Evolutionary conservation across 2,113 vertebrate genomes (phyloP).

Genomic region (Cichladusa arquata): DNA sequence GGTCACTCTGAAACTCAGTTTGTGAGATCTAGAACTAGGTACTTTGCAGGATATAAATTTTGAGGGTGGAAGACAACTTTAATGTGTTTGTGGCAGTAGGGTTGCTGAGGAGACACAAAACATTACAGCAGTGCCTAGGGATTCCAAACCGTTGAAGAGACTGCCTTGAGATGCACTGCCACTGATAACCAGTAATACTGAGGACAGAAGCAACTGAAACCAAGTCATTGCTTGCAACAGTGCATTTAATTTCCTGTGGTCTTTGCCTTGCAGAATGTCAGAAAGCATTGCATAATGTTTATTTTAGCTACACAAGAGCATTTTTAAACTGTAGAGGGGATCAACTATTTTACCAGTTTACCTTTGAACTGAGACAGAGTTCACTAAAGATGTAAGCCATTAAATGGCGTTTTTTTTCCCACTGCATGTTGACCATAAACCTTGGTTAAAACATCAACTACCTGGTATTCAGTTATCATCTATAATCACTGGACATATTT

Average conservation of each 20-base stretch:
- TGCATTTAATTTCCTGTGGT: background rate
- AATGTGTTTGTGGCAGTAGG: background rate
- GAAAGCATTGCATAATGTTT: background rate
- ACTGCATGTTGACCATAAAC: rapidly evolving
- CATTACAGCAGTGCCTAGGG: background rate
- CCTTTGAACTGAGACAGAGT: background rate
- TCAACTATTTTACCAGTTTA: background rate
- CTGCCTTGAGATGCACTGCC: background rate
- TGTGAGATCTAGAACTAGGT: background rate
- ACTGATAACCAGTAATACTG: background rate
- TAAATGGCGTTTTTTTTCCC: background rate
- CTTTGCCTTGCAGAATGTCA: background rate
- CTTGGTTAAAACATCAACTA: background rate
- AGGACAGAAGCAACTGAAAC: background rate
- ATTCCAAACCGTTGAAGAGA: background rate
- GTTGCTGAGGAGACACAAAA: background rate
- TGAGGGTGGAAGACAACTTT: background rate
- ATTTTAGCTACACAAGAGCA: background rate
- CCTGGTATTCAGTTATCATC: background rate
- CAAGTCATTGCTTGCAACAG: background rate
- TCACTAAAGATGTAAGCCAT: background rate
- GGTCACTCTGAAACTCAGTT: background rate
- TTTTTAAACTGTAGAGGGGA: background rate
- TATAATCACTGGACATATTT: background rate
- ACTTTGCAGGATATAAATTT: background rate